Evolutionary conservation across 1,140 invertebrate genomes (phyloP).

Genomic region (Drosophila sechellia): DNA sequence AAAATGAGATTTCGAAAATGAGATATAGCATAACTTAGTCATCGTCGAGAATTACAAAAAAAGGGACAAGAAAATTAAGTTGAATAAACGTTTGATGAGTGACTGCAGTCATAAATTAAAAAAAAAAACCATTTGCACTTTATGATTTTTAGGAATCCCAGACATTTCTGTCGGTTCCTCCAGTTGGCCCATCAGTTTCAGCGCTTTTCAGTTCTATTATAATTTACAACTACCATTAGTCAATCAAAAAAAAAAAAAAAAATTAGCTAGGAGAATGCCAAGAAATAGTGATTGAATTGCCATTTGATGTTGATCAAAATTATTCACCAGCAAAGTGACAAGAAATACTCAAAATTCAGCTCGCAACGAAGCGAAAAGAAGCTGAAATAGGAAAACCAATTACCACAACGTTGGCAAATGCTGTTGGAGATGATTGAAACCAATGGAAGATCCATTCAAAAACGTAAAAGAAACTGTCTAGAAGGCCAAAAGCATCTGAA

Average conservation of each 20-base stretch:
- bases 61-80: no score
- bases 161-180: background rate
- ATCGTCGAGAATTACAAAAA: no score
- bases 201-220: background rate
- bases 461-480: constrained; percentile 22
- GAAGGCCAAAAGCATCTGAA: constrained; percentile 40
- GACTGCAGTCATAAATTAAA: background rate
- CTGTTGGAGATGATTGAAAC: constrained; percentile 53
- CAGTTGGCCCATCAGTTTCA: no score
- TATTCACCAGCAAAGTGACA: constrained; percentile 26
- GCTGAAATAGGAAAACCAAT: constrained; percentile 28
- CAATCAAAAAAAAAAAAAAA: constrained; percentile 2
- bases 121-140: background rate
- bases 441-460: constrained; percentile 52
- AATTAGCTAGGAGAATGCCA: constrained; percentile 29
- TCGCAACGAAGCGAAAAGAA: constrained; percentile 1
- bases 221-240: constrained; percentile 35
- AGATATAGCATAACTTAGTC: no score
- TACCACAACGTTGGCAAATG: constrained; percentile 23
- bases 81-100: background rate
- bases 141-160: background rate
- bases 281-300: constrained; percentile 43
- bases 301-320: constrained; percentile 30
- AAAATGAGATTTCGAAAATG: no score
- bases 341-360: constrained; percentile 12